Percentiles rank a stretch among this genome's conserved stretches.
Conservation (phyloP, 1,140 invertebrate species). For the Solenopsis invicta region DNA sequence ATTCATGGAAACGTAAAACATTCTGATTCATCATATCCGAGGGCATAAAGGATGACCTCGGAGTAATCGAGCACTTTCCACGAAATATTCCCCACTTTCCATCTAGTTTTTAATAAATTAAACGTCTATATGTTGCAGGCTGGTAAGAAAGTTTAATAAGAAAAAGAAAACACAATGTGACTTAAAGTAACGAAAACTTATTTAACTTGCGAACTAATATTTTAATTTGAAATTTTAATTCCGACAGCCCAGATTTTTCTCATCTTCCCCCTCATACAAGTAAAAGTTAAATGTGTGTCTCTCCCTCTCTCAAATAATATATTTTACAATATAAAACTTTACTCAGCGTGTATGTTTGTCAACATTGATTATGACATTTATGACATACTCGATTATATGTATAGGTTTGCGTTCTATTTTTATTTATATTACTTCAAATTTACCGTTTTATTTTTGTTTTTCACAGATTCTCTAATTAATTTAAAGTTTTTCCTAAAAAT, state of each 20-base stretch:
- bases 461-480: not conserved
- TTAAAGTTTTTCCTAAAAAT: not conserved
- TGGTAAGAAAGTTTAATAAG: conserved; percentile 29
- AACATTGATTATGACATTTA: no score
- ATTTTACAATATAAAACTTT: not conserved
- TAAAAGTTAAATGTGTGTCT: not conserved
- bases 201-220: conserved; percentile 12
- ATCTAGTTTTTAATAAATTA: conserved; percentile 19
- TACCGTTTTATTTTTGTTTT: not conserved
- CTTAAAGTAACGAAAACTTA: conserved; percentile 8
- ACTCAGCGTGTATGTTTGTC: no score
- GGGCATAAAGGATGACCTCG: not conserved
- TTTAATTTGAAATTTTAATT: conserved; percentile 34
- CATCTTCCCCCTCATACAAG: not conserved
- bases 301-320: not conserved
- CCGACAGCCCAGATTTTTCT: not conserved
- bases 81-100: not conserved
- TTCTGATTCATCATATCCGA: not conserved
- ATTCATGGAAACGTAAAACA: conserved; percentile 15
- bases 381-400: not conserved
- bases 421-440: not conserved
- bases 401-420: not conserved
- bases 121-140: not conserved
- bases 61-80: not conserved
- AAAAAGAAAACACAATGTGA: not conserved